Conservation (phyloP, 37 sponge, comb jelly and placozoan species). For the Mnemiopsis leidyi region DNA sequence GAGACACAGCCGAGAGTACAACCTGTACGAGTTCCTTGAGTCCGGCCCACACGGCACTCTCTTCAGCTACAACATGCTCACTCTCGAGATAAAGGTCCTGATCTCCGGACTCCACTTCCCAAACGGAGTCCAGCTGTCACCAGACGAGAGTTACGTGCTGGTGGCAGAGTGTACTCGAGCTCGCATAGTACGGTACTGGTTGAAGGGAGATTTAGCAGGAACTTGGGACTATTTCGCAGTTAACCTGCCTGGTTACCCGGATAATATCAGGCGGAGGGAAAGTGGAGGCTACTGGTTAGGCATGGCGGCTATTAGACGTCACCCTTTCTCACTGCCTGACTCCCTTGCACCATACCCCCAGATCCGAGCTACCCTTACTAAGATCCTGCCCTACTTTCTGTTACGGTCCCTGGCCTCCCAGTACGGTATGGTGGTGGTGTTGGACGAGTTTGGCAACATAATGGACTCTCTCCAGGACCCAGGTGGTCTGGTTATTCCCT, state of each 20-base stretch:
- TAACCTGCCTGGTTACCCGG: conserved; percentile 80
- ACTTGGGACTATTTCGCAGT: conserved; percentile 71
- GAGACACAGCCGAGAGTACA: conserved; percentile 67
- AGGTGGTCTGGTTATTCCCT: not conserved
- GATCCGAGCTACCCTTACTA: conserved; percentile 22
- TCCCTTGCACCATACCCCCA: conserved; percentile 27
- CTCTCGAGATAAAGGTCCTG: conserved; percentile 33
- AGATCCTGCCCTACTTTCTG: not conserved
- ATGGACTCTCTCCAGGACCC: conserved; percentile 41
- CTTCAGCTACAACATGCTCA: conserved; percentile 69
- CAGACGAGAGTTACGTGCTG: conserved; percentile 69
- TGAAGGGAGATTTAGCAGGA: conserved; percentile 71
- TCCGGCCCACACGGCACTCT: conserved; percentile 72
- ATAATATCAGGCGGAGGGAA: conserved; percentile 71
- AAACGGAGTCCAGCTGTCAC: conserved; percentile 74
- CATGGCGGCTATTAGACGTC: conserved; percentile 65
- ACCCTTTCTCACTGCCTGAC: conserved; percentile 43
- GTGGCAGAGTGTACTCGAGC: conserved; percentile 75
- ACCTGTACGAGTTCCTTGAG: conserved; percentile 69
- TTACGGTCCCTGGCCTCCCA: conserved; percentile 25
- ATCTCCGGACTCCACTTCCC: conserved; percentile 72
- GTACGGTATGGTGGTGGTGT: conserved; percentile 11
- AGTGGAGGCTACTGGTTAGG: conserved; percentile 80
- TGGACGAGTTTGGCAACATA: conserved; percentile 58
- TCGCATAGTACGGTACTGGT: conserved; percentile 74